phyloP scores from a whole-genome alignment of 2,888 invertebrate genomes.

The Cryptus viduatorius region DNA sequence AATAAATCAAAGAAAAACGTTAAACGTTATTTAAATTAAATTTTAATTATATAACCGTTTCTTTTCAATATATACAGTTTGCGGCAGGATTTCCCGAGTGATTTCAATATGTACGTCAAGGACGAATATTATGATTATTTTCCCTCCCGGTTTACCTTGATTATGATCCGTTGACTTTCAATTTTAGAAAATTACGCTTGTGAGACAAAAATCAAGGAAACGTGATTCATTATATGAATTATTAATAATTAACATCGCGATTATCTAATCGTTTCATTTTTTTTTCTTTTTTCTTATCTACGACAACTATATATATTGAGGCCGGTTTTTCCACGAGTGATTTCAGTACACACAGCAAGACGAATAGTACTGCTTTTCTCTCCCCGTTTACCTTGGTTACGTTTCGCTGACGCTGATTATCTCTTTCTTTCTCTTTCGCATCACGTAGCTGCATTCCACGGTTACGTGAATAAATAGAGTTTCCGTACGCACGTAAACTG shows the following conservation, averaged over 20 bases:
- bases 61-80: not conserved
- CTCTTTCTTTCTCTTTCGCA: constrained; percentile 18
- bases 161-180: constrained; percentile 48
- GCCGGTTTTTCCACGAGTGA: not conserved
- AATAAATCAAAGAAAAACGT: not conserved
- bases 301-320: not conserved
- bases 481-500: constrained; percentile 53
- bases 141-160: constrained; percentile 27
- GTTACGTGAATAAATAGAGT: constrained; percentile 54
- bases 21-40: not conserved
- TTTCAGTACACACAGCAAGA: constrained; percentile 16
- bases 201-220: not conserved
- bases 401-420: constrained; percentile 58
- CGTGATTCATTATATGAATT: not conserved
- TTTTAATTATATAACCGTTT: not conserved
- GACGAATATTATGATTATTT: constrained; percentile 15
- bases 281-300: not conserved
- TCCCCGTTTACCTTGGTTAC: constrained; percentile 45
- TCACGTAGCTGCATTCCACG: constrained; percentile 49
- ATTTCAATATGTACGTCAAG: constrained; percentile 6
- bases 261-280: not conserved
- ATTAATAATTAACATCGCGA: not conserved
- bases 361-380: constrained; percentile 16
- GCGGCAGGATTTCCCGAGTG: not conserved
- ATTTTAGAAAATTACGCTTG: no score